A percentile compares a stretch with the other conserved stretches of the same genome.
phyloP scores from a whole-genome alignment of 2,113 vertebrate species.

The Brachypteracias leptosomus region DNA sequence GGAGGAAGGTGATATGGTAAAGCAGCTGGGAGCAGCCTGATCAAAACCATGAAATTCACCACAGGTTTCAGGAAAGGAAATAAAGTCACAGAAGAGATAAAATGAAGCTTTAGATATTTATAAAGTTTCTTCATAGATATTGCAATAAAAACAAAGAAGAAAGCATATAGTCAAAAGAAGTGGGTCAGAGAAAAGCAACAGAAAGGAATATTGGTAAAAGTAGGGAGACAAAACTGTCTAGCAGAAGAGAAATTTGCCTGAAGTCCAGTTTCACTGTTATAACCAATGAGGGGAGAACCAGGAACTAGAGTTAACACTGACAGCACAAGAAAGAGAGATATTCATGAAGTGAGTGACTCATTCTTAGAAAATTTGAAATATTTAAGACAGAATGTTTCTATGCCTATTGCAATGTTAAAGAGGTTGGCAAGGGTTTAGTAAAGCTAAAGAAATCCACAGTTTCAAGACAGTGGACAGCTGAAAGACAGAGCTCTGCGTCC shows the following conservation, averaged over 20 bases:
- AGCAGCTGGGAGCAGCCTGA: background rate
- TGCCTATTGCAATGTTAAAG: background rate
- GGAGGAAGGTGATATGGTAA: background rate
- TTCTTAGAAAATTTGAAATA: background rate
- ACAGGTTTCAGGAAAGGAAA: background rate
- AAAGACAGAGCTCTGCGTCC: background rate
- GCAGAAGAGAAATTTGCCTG: background rate
- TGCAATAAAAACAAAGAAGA: background rate
- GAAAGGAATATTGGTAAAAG: background rate
- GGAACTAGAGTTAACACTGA: background rate
- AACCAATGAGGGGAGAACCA: background rate
- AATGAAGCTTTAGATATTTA: background rate
- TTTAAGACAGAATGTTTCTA: background rate
- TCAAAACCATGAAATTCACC: background rate
- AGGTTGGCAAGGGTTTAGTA: background rate
- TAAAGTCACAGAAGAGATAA: background rate
- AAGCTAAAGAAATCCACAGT: background rate
- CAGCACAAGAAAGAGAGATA: background rate
- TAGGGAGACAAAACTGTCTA: background rate
- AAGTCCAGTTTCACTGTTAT: background rate
- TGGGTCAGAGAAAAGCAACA: background rate
- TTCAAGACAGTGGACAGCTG: background rate
- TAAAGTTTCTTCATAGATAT: background rate
- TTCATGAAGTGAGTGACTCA: accelerated
- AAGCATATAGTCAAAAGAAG: background rate